phyloP scores from a whole-genome alignment of 2,113 vertebrate species.

The Bambusicola thoracicus region DNA sequence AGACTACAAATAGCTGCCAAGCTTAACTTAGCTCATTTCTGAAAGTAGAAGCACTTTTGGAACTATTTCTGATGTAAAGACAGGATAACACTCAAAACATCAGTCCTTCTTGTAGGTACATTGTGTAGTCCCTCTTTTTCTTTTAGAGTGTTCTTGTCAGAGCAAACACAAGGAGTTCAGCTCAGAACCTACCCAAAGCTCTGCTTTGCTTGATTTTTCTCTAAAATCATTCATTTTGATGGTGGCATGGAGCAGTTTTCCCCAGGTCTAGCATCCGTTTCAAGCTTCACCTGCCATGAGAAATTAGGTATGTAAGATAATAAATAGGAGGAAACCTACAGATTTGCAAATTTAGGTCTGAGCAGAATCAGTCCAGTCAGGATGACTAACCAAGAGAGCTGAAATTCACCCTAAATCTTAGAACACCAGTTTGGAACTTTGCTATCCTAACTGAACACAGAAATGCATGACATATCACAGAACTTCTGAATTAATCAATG shows the following conservation, averaged over 20 bases:
- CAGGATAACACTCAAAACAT: neutral
- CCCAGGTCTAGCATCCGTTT: neutral
- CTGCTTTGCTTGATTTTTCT: neutral
- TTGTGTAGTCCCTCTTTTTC: neutral
- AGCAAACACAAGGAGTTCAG: neutral
- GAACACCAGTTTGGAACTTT: neutral
- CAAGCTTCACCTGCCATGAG: neutral
- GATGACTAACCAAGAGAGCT: neutral
- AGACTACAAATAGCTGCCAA: neutral
- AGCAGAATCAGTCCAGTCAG: neutral
- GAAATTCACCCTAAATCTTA: neutral
- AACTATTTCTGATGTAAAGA: neutral
- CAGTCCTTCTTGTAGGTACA: neutral
- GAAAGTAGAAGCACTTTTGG: neutral
- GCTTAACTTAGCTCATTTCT: neutral
- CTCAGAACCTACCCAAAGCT: neutral
- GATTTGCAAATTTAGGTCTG: neutral
- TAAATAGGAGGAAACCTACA: neutral
- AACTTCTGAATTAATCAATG: neutral
- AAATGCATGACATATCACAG: neutral
- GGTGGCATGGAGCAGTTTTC: neutral
- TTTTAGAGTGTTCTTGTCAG: neutral
- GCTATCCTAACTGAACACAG: neutral
- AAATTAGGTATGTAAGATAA: neutral
- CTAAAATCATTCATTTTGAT: neutral